These are phyloP conservation scores for Dicranocentrus wangi DNA, from an alignment of 2,888 invertebrate genomes.

Conservation along the genomic window DNA sequence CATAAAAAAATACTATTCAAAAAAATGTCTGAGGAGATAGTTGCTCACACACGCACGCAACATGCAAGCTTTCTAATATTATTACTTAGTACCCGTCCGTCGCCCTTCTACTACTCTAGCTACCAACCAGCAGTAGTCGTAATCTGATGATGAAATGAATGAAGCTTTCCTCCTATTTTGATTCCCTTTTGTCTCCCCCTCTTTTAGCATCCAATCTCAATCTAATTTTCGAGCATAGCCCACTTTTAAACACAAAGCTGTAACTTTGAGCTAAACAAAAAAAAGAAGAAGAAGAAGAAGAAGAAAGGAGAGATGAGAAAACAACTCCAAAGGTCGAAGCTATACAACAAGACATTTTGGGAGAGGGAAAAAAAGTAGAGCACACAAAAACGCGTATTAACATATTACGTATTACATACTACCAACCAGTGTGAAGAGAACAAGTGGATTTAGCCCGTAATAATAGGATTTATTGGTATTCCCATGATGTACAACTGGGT, in stretches of 20 bases:
- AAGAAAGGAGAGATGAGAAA: not conserved
- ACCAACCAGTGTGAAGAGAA: slow-evolving; percentile 48
- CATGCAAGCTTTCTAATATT: too few species aligned
- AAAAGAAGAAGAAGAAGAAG: slow-evolving; percentile 17
- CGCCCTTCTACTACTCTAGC: too few species aligned
- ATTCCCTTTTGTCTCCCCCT: slow-evolving; percentile 36
- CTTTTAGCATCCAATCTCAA: slow-evolving; percentile 25
- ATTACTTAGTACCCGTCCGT: too few species aligned
- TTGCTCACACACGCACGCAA: too few species aligned
- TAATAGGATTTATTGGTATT: slow-evolving; percentile 59
- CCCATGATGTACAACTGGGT: slow-evolving; percentile 29
- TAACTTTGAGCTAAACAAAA: slow-evolving; percentile 6
- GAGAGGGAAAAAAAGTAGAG: slow-evolving; percentile 38
- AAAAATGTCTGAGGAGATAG: too few species aligned
- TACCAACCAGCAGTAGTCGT: too few species aligned
- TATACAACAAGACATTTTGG: not conserved
- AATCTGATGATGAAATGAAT: slow-evolving; percentile 49
- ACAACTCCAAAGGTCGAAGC: not conserved
- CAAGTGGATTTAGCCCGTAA: slow-evolving; percentile 60
- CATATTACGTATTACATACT: slow-evolving; percentile 41
- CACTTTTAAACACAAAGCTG: slow-evolving; percentile 29
- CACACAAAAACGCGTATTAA: slow-evolving; percentile 39
- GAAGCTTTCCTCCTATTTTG: slow-evolving; percentile 17
- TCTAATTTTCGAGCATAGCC: slow-evolving; percentile 44
- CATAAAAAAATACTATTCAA: too few species aligned